Percentiles rank a stretch among this genome's conserved stretches.
Evolutionary conservation across 2,888 invertebrate species (phyloP).

Genomic region (Mimachlamys varia): DNA sequence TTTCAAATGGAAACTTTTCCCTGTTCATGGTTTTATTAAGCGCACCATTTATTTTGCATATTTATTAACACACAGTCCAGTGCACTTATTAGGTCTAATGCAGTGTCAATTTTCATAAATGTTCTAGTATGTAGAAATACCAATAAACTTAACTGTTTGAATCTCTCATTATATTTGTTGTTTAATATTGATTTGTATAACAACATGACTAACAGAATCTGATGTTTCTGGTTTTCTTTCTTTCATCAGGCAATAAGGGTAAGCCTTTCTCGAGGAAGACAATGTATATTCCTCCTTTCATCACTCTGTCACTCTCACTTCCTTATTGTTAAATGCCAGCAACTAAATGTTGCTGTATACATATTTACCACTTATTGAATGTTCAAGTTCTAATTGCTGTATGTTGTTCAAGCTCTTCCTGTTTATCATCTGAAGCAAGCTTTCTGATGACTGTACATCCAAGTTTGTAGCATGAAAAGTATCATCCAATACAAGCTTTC

Average conservation of each 20-base stretch:
- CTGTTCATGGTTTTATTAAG: too few species aligned
- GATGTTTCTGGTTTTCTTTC: not conserved
- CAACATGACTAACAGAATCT: not conserved
- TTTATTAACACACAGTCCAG: too few species aligned
- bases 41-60: too few species aligned
- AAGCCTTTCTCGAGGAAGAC: not conserved
- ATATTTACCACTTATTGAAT: not conserved
- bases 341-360: not conserved
- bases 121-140: too few species aligned
- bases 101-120: too few species aligned
- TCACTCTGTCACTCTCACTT: not conserved
- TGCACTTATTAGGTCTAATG: too few species aligned
- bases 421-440: not conserved
- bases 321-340: not conserved
- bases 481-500: not conserved
- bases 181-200: not conserved
- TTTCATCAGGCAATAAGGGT: slow-evolving; percentile 12
- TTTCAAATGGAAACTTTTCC: too few species aligned
- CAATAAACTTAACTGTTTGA: too few species aligned
- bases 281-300: not conserved
- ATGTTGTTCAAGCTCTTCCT: not conserved
- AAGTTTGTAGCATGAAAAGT: not conserved
- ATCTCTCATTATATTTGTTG: not conserved
- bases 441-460: not conserved
- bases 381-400: not conserved